These are phyloP conservation scores for Cariama cristata DNA, from an alignment of 2,113 vertebrate species.

Conservation along the genomic window DNA sequence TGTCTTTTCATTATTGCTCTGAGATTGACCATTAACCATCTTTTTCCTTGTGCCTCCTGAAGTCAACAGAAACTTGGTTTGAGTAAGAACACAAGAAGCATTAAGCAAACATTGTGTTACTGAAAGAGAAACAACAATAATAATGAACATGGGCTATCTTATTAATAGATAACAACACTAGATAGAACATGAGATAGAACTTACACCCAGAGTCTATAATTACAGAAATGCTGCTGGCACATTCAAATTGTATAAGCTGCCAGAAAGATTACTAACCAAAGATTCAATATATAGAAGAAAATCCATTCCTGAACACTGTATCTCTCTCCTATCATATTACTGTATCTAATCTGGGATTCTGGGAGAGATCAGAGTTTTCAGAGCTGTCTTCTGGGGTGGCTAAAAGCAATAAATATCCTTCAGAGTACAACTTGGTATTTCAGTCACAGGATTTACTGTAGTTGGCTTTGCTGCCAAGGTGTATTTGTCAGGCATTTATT, in stretches of 20 bases:
- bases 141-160: neutral
- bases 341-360: slow-evolving; percentile 22
- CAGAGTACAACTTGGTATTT: slow-evolving; percentile 1
- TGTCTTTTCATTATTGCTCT: neutral
- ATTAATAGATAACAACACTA: neutral
- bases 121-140: neutral
- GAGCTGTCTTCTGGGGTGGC: neutral
- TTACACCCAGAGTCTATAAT: neutral
- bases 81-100: neutral
- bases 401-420: slow-evolving; percentile 33
- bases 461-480: neutral
- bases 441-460: slow-evolving; percentile 30
- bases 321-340: neutral
- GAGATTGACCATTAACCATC: neutral
- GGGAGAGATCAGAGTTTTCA: slow-evolving; percentile 11
- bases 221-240: neutral
- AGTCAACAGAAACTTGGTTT: neutral
- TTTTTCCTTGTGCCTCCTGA: neutral
- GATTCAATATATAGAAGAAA: neutral
- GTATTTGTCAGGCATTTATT: slow-evolving; percentile 13
- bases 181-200: neutral
- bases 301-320: neutral
- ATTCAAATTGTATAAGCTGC: neutral
- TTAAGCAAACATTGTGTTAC: neutral
- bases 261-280: neutral